Evolutionary conservation across 2,113 vertebrate genomes (phyloP), one percentile per base, ranked within the genome.

Genomic region (Xenotilapia flavipinnis): DNA sequence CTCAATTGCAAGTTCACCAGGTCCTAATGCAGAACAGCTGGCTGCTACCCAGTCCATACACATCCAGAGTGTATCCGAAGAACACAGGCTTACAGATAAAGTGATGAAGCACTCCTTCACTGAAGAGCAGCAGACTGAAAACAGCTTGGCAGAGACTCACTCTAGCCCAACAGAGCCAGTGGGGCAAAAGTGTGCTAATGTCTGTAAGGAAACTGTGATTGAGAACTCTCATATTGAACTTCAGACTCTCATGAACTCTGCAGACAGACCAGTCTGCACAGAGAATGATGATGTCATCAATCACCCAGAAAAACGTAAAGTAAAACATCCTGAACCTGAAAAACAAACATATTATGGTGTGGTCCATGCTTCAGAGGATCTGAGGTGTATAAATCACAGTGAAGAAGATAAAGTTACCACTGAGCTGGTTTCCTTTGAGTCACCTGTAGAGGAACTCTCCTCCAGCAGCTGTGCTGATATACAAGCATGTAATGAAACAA

Each of bases 101-200:
- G 7, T 19, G 33, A 68, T 5, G 8, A 23, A 36, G 5, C 42
- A 6, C 55, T 3, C 14, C 5, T 56, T 55, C 19, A 8, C 31
- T 6, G 56, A 82, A 26, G 65, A 65, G 56, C 77, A 4, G 55
- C 54, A 58, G 56, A 21, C 70, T 73, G 90, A 86, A 75, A 62
- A 45, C 17, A 17, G 79, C 21, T 19, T 42, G 3, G 21, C 40
- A 8, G 49, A 55, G 13, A 12, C 19, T 82, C 28, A 13, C 31
- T 38, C 6, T 14, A 33, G 0, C 68, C 53, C 75, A 6, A n/a
- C 73, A 38, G 58, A 82, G 33, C 6, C 55, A 6, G 9, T 26
- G 83, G 81, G 70, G 19, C 55, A 28, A 23, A 77, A 49, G 17
- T 3, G 7, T 53, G 42, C 38, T 38, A 55, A 36, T 26, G 53